Base-by-base conservation (phyloP, 2,797 vertebrate species). In the Sciurus carolinensis region DNA sequence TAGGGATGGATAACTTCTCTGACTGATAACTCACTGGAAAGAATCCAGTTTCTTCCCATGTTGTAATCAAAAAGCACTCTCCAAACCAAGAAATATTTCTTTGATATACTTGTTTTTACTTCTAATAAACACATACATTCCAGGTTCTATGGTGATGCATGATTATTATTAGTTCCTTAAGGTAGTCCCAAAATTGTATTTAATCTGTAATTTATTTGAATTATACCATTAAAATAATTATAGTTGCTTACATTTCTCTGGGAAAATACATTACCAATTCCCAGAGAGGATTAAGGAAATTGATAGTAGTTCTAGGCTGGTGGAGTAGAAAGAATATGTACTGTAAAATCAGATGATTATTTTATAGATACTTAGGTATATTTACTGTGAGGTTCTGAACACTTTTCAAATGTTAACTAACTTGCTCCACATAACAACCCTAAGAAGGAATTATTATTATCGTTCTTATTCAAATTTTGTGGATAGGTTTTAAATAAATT, bases 141-240 rank as follows among this genome's bases (percentile, higher is more conserved):
- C 14, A 92, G 22, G 17, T 59, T 72, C n/a, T 66, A 62, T 54
- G 54, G 57, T 73, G 24, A 93, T 39, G 8, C 15, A 42, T 22
- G 22, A 57, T 75, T n/a, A 59, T 82, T 88, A 62, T 57, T 89
- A 73, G 12, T 71, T 89, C 80, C 39, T 90, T 84, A 79, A 90
- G 20, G n/a, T 76, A 87, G 14, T 54, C 17, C 39, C 75, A 24
- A 75, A 87, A 93, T 73, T 87, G 15, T 54, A 77, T 36, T 57
- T 67, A 89, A 77, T 66, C 39, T 92, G 12, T n/a, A 30, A 64
- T 47, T 91, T 91, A 73, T 52, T 94, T 84, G 66, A 94, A 87
- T 80, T 84, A 76, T 4, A 80, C 7, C 66, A 87, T 54, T 76
- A 76, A 42, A 50, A 92, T 24, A 83, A 80, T 91, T 94, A 54